Evolutionary conservation across 2,113 vertebrate genomes (phyloP).

Genomic region (Gracilinanus agilis): DNA sequence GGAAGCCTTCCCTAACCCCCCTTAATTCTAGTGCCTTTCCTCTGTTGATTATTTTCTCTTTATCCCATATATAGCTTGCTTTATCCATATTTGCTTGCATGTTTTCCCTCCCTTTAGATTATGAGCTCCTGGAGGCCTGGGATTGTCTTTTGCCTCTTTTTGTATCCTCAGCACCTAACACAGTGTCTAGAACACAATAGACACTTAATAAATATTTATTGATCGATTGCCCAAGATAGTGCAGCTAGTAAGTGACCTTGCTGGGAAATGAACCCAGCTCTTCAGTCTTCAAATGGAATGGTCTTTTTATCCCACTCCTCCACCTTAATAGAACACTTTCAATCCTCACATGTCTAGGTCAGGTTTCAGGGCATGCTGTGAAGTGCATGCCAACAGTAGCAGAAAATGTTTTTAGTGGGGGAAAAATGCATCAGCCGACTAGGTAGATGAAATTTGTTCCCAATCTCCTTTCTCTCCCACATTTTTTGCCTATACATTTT

Average conservation of each 20-base stretch:
- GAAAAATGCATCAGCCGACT: not conserved
- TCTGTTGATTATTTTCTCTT: not conserved
- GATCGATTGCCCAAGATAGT: not conserved
- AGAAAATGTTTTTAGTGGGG: not conserved
- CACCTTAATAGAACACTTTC: not conserved
- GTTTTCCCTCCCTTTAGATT: not conserved
- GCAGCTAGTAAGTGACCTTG: not conserved
- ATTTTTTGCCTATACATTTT: not conserved
- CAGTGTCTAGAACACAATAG: not conserved
- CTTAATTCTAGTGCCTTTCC: not conserved
- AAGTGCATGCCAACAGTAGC: not conserved
- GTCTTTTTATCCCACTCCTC: not conserved
- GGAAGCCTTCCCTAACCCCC: not conserved
- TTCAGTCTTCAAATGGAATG: not conserved
- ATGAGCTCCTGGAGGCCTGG: not conserved
- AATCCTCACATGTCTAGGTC: not conserved
- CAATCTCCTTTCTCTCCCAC: too few species aligned
- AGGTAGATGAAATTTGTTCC: not conserved
- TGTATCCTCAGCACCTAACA: not conserved
- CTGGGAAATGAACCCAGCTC: not conserved
- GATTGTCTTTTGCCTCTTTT: not conserved
- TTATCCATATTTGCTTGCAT: not conserved
- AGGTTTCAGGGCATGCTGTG: not conserved
- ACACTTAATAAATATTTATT: not conserved
- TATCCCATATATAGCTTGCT: not conserved